phyloP scores from a whole-genome alignment of 2,113 vertebrate species.

The Saccopteryx bilineata region DNA sequence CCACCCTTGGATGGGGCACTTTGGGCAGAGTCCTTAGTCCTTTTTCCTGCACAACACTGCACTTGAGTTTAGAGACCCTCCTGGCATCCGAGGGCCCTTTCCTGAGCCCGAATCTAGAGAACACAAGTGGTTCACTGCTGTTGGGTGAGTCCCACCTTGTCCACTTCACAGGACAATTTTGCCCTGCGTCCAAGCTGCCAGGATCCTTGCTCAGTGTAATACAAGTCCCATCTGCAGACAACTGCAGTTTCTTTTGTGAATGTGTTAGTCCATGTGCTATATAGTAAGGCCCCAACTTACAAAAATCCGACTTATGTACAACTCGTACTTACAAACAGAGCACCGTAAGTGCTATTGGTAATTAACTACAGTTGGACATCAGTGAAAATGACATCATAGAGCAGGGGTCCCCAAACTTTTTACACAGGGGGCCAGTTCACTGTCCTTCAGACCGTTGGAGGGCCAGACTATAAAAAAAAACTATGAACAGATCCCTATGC shows the following conservation, averaged over 20 bases:
- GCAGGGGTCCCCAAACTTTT: too few relatives aligned
- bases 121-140: not conserved
- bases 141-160: not conserved
- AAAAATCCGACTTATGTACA: too few relatives aligned
- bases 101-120: not conserved
- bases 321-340: too few relatives aligned
- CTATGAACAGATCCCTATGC: too few relatives aligned
- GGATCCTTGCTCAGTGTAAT: accelerated
- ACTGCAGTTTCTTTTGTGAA: not conserved
- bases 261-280: not conserved
- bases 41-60: not conserved
- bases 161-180: not conserved
- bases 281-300: too few relatives aligned
- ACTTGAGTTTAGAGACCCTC: not conserved
- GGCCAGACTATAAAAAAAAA: too few relatives aligned
- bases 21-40: not conserved
- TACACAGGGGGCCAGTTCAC: too few relatives aligned
- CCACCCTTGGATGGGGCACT: not conserved
- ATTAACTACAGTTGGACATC: too few relatives aligned
- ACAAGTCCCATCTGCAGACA: not conserved
- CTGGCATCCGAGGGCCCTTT: not conserved
- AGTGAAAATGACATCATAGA: too few relatives aligned
- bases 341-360: too few relatives aligned
- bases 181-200: not conserved
- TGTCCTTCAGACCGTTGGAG: too few relatives aligned